Conservation (phyloP, 2,113 vertebrate genomes). For the Puntigrus tetrazona region DNA sequence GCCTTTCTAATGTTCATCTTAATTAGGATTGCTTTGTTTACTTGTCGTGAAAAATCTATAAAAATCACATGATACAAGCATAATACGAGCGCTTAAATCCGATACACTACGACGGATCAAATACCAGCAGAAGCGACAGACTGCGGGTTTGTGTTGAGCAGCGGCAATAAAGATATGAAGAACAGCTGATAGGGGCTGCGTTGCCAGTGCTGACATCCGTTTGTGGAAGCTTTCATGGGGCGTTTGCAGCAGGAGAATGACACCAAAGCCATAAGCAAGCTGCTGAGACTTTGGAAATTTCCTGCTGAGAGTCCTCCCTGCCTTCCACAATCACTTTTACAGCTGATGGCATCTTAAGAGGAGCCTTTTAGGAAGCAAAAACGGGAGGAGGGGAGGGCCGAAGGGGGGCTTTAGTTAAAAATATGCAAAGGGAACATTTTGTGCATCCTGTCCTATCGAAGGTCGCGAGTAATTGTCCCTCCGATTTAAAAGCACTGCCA, state of each 20-base stretch:
- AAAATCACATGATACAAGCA: constrained; percentile 55
- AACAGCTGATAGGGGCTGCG: constrained; percentile 51
- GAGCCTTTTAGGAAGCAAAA: constrained; percentile 7
- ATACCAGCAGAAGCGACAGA: constrained; percentile 44
- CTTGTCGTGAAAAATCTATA: constrained; percentile 74
- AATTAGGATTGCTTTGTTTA: constrained; percentile 68
- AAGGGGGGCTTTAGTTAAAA: background rate
- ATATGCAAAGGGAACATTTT: constrained; percentile 48
- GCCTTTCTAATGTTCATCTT: constrained; percentile 64
- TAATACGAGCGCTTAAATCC: constrained; percentile 43
- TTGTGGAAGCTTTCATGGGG: constrained; percentile 41
- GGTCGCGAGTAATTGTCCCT: constrained; percentile 44
- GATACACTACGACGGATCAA: constrained; percentile 55
- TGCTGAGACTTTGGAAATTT: constrained; percentile 40
- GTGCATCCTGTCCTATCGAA: constrained; percentile 51
- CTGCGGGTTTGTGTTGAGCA: constrained; percentile 36
- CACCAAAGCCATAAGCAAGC: constrained; percentile 27
- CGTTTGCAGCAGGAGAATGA: constrained; percentile 13
- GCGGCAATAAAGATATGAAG: constrained; percentile 50
- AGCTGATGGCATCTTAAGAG: constrained; percentile 36
- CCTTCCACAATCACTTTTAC: constrained; percentile 43
- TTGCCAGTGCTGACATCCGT: constrained; percentile 43
- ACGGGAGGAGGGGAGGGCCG: background rate
- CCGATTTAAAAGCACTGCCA: constrained; percentile 47
- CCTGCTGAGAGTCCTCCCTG: constrained; percentile 31